phyloP scores from a whole-genome alignment of 2,797 vertebrate genomes.

The Sparidentex hasta region DNA sequence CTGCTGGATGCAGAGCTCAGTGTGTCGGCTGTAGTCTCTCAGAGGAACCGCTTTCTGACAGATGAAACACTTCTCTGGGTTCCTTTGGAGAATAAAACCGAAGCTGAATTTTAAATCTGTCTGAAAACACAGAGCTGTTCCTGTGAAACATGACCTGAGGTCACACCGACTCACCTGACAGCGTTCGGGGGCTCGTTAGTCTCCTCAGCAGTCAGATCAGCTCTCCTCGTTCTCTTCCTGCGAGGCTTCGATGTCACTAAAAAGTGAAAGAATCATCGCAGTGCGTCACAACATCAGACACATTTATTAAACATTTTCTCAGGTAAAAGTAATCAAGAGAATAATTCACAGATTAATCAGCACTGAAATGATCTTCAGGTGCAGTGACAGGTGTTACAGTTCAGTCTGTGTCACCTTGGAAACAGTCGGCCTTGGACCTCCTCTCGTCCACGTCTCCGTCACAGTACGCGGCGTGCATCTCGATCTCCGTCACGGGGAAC shows the following conservation, averaged over 20 bases:
- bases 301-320: too few relatives aligned
- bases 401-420: conserved; percentile 43
- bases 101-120: not conserved
- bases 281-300: too few relatives aligned
- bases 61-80: conserved; percentile 91
- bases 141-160: fast-evolving
- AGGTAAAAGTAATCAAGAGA: too few relatives aligned
- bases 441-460: conserved; percentile 78
- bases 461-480: conserved; percentile 93
- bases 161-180: conserved; percentile 82
- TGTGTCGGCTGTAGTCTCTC: conserved; percentile 88
- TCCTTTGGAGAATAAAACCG: conserved; percentile 61
- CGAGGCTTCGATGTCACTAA: conserved; percentile 78
- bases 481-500: conserved; percentile 87
- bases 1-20: conserved; percentile 86
- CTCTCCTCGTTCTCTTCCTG: conserved; percentile 76
- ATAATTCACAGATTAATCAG: too few relatives aligned
- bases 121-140: not conserved
- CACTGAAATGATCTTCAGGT: too few relatives aligned
- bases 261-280: not conserved
- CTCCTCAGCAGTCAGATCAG: conserved; percentile 57
- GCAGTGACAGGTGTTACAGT: not conserved
- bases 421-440: not conserved
- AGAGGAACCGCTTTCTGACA: conserved; percentile 87
- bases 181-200: conserved; percentile 38